Percentiles rank a stretch among this genome's conserved stretches.
phyloP scores from a whole-genome alignment of 1,140 invertebrate genomes.

The Orussus abietinus region DNA sequence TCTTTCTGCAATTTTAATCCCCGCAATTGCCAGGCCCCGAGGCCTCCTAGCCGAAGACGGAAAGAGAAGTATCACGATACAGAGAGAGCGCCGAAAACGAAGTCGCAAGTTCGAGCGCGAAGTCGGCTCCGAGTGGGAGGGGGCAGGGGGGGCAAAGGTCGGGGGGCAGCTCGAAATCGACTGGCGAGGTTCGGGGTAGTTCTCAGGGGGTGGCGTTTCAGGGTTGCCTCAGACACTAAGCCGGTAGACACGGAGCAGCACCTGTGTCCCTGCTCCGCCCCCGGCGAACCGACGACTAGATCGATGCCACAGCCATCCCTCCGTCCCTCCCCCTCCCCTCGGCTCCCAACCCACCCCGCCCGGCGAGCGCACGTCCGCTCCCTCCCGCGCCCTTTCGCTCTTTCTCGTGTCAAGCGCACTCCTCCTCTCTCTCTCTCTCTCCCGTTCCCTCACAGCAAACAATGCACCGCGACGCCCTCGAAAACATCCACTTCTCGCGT shows the following conservation, averaged over 20 bases:
- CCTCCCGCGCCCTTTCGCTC: conserved; percentile 1
- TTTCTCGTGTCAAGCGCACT: conserved; percentile 8
- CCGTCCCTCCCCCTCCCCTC: conserved; percentile 23
- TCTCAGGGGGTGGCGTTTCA: conserved; percentile 29
- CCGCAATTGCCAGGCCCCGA: conserved; percentile 33
- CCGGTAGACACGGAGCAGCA: conserved; percentile 39
- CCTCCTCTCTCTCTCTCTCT: no score
- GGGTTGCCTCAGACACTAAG: conserved; percentile 39
- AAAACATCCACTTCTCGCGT: conserved; percentile 40
- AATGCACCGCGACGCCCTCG: conserved; percentile 39
- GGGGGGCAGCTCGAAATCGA: conserved; percentile 21
- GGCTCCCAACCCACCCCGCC: conserved; percentile 15
- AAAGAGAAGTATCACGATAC: neutral
- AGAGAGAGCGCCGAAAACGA: no score
- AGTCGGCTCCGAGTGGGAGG: no score
- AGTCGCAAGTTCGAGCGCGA: no score
- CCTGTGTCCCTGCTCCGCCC: conserved; percentile 41
- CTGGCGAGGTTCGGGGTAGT: conserved; percentile 29
- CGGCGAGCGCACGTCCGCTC: conserved; percentile 13
- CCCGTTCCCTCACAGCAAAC: conserved; percentile 32
- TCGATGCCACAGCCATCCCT: conserved; percentile 33
- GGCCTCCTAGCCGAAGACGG: neutral
- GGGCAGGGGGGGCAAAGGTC: neutral
- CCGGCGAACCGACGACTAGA: conserved; percentile 37
- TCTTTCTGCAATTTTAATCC: no score